Conservation (phyloP, 92 coral and sea anemone species). For the Zoanthus sansibaricus region DNA sequence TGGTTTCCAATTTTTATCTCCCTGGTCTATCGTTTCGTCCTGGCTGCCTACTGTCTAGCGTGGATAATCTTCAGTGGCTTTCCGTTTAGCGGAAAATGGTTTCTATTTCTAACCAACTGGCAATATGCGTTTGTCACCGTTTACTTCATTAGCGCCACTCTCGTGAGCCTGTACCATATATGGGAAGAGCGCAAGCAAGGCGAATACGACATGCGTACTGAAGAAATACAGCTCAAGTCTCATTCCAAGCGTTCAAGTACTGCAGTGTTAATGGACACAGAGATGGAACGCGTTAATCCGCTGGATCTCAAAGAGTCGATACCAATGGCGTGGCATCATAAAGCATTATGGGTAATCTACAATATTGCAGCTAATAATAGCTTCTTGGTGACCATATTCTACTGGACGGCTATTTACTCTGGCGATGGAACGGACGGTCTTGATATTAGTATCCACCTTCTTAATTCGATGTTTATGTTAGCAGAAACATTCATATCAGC, state of each 20-base stretch:
- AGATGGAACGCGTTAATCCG: constrained; percentile 63
- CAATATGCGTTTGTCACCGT: constrained; percentile 65
- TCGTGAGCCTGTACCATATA: constrained; percentile 69
- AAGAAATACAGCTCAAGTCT: constrained; percentile 58
- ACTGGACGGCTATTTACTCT: constrained; percentile 53
- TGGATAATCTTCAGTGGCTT: constrained; percentile 36
- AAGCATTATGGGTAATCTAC: constrained; percentile 77
- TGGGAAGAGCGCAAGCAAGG: constrained; percentile 84
- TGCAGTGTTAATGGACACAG: constrained; percentile 43
- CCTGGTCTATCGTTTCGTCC: constrained; percentile 40
- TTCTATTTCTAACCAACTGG: constrained; percentile 84
- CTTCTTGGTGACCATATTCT: constrained; percentile 52
- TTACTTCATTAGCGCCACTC: constrained; percentile 69
- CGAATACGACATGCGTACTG: constrained; percentile 82
- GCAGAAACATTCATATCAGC: constrained; percentile 69
- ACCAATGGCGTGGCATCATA: constrained; percentile 78
- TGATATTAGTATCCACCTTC: constrained; percentile 67
- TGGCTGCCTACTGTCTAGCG: constrained; percentile 46
- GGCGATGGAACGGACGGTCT: constrained; percentile 59
- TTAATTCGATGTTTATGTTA: constrained; percentile 72
- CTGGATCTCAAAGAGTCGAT: constrained; percentile 70
- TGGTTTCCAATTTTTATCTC: constrained; percentile 25
- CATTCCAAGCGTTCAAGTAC: constrained; percentile 24
- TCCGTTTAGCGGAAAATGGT: constrained; percentile 72
- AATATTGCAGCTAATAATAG: constrained; percentile 81